Evolutionary conservation across 2,888 invertebrate genomes (phyloP), one percentile per base, ranked within the genome.

Genomic region (Dolomedes plantarius): DNA sequence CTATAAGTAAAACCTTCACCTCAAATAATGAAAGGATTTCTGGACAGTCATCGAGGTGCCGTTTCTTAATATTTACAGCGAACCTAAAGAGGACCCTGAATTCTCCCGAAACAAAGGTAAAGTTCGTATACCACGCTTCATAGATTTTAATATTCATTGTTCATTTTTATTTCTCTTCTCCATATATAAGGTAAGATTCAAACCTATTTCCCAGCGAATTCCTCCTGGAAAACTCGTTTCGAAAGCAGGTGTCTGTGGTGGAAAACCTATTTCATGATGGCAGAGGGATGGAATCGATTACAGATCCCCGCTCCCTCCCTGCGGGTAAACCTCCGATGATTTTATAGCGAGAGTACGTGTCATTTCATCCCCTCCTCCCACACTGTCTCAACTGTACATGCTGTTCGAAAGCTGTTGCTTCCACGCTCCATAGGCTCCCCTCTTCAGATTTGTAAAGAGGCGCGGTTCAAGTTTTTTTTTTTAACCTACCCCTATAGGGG

Each of bases 251-350:
- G 56, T 56, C 1, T 1, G 5, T 23, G 7, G 56, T 23, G 23
- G n/a, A 23, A 23, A 56, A 56, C 56, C 56, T 56, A 56, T 56
- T 56, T 56, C 56, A 23, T 19, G 56, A 56, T 56, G 5, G 56
- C 23, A 11, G 13, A 23, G 56, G 23, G 56, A 11, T 19, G 23
- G 56, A 56, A 56, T 56, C 56, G 56, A 56, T 56, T 56, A 3
- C 56, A 56, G 11, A 16, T n/a, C 11, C 23, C 16, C 23, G 5
- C 23, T 56, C 23, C 56, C 2, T 23, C 56, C 56, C 23, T 19
- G 16, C 2, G 56, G 56, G 19, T 23, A 23, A 56, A 56, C 56
- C 56, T 9, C 56, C 16, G 56, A 56, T 56, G 56, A 56, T 56
- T 56, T 56, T 56, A 56, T 56, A 23, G 16, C 23, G 23, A 46